Percentiles rank a stretch among this genome's conserved stretches.
These are phyloP conservation scores for Parapsyche elsis DNA, from an alignment of 1,140 invertebrate species.

Conservation along the genomic window DNA sequence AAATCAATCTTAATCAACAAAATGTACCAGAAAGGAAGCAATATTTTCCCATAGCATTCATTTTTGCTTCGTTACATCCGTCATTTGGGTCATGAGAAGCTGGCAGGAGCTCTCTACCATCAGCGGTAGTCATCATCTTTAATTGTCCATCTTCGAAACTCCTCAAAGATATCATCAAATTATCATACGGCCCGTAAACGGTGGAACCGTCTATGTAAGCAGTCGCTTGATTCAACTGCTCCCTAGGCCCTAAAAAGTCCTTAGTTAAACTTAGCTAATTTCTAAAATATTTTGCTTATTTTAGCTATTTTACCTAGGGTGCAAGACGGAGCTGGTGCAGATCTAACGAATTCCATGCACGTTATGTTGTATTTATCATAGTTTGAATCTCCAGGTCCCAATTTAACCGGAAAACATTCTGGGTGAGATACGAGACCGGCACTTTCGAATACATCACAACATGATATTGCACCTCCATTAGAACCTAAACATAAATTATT, in stretches of 20 bases:
- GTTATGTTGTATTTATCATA: conserved; percentile 73
- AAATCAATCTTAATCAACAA: background rate
- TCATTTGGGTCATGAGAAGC: conserved; percentile 77
- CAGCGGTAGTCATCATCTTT: conserved; percentile 71
- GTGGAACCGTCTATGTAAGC: conserved; percentile 92
- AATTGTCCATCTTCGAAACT: conserved; percentile 71
- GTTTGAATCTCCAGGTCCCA: conserved; percentile 76
- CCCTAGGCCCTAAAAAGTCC: conserved; percentile 72
- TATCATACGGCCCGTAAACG: conserved; percentile 78
- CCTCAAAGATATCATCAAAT: conserved; percentile 69
- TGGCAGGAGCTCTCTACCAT: conserved; percentile 76
- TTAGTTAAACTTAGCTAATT: background rate
- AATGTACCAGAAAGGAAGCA: conserved; percentile 77
- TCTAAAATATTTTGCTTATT: too few species aligned
- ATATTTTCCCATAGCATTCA: conserved; percentile 76
- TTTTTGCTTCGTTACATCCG: conserved; percentile 78
- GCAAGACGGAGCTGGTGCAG: conserved; percentile 88
- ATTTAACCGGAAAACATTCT: conserved; percentile 82
- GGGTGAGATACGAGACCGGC: conserved; percentile 70
- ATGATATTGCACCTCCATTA: conserved; percentile 74
- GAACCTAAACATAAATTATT: conserved; percentile 61
- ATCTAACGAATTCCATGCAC: conserved; percentile 88
- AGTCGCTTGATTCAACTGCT: conserved; percentile 92
- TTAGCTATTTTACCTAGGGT: conserved; percentile 70
- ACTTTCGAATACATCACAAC: conserved; percentile 65